Evolutionary conservation across 2,113 vertebrate genomes (phyloP).

Genomic region (Microcebus jonahi): DNA sequence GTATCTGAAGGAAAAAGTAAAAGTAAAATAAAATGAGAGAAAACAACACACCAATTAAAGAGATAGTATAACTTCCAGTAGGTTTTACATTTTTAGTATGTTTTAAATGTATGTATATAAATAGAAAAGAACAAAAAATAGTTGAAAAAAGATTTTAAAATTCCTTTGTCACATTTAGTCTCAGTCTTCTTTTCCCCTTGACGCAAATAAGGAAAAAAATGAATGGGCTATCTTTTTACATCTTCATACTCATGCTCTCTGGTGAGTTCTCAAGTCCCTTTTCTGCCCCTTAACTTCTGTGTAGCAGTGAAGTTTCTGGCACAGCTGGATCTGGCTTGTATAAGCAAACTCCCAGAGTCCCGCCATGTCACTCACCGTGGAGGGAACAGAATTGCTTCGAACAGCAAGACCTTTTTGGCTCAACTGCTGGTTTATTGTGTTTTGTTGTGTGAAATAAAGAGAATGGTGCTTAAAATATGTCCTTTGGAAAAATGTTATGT

Average conservation of each 20-base stretch:
- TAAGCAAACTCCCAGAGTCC: slow-evolving; percentile 85
- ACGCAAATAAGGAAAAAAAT: slow-evolving; percentile 85
- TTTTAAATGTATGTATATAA: slow-evolving; percentile 49
- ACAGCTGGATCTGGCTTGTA: slow-evolving; percentile 87
- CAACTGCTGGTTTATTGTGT: slow-evolving; percentile 76
- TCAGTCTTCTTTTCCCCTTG: slow-evolving; percentile 87
- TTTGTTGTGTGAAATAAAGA: slow-evolving; percentile 11
- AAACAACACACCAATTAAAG: background rate
- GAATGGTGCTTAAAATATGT: background rate
- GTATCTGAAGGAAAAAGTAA: background rate
- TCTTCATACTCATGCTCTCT: slow-evolving; percentile 86
- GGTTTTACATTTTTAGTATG: slow-evolving; percentile 28
- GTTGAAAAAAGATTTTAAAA: slow-evolving; percentile 54
- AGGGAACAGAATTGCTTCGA: slow-evolving; percentile 79
- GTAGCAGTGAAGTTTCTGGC: slow-evolving; percentile 84
- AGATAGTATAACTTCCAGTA: background rate
- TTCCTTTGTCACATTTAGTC: slow-evolving; percentile 85
- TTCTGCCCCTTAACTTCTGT: slow-evolving; percentile 69
- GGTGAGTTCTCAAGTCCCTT: slow-evolving; percentile 81
- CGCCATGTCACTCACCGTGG: slow-evolving; percentile 86
- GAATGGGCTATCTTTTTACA: slow-evolving; percentile 88
- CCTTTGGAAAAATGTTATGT: background rate
- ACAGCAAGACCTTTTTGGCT: slow-evolving; percentile 80
- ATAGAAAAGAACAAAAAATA: background rate
- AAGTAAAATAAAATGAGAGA: background rate